Evolutionary conservation across 2,113 vertebrate genomes (phyloP).

Genomic region (Urocitellus parryii): DNA sequence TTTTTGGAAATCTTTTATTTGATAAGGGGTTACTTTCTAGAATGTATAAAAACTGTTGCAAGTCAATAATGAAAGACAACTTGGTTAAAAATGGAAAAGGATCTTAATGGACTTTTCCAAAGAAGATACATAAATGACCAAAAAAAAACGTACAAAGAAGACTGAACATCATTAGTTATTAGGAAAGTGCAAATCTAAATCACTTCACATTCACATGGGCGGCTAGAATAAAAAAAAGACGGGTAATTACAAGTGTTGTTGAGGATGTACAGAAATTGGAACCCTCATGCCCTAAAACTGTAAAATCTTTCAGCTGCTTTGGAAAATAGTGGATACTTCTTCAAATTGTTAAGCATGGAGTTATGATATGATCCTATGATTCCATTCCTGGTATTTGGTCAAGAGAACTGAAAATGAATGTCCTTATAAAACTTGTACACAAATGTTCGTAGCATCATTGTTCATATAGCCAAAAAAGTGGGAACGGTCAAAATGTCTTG

Average conservation of each 20-base stretch:
- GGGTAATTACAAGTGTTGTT: not conserved
- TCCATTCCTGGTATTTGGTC: not conserved
- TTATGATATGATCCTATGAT: not conserved
- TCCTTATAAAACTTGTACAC: not conserved
- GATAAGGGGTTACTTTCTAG: not conserved
- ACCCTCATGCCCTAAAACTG: not conserved
- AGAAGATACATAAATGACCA: not conserved
- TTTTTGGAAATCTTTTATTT: not conserved
- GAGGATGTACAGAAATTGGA: not conserved
- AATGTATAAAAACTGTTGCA: not conserved
- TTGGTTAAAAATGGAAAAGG: constrained; percentile 23
- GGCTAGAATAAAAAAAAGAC: not conserved
- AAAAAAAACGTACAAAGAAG: not conserved
- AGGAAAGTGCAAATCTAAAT: not conserved
- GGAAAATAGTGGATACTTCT: not conserved
- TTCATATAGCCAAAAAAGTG: not conserved
- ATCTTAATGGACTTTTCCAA: not conserved
- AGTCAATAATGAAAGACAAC: constrained; percentile 12
- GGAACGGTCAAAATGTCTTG: not conserved
- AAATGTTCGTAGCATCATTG: not conserved
- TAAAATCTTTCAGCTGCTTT: not conserved
- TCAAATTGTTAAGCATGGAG: not conserved
- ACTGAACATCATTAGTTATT: not conserved
- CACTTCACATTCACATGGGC: not conserved
- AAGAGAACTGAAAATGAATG: constrained; percentile 19